Evolutionary conservation across 2,888 invertebrate species (phyloP), one percentile per base, ranked within the genome.

Genomic region (Luperina testacea): DNA sequence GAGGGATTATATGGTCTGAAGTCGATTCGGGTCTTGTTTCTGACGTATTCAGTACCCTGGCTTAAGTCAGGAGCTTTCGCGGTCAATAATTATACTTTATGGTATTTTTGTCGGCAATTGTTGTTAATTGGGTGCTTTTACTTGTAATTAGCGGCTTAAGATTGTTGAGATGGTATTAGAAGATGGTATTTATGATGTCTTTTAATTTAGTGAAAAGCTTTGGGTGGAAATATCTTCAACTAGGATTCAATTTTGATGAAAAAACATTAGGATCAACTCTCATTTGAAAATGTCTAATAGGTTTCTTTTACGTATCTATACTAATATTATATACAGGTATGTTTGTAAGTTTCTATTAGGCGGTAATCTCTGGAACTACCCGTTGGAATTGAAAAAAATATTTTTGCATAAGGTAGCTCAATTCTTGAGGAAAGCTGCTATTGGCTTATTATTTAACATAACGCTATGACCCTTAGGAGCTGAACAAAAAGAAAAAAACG

Each of bases 11-110:
- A 88, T 87, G 88, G 88, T 90, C 91, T 91, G 88, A 87, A 91
- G 90, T 89, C 85, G 87, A 84, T 89, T 84, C 78, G 85, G 87
- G 83, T 90, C 90, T 89, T 90, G 91, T 92, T 93, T 92, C 91
- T 89, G 87, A 86, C 71, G 81, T 84, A 78, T 75, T 88, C 85
- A 75, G 75, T 72, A 77, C 77, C 69, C 20, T 71, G 84, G 80
- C 71, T 72, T 82, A 90, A 90, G 80, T 74, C 51, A 85, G 20
- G 61, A 69, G 82, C 84, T 81, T 64, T 71, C 32, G 85, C 79
- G 84, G 80, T 81, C 75, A 81, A 77, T 82, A 84, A 84, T 78
- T 69, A 78, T 64, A 72, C 69, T 83, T 85, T 81, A 81, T 81
- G 76, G 70, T 72, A 78, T 81, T 84, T 82, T 80, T 84, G 73